Base-by-base conservation (phyloP, 2,888 invertebrate genomes). In the Pharmacophagus antenor region DNA sequence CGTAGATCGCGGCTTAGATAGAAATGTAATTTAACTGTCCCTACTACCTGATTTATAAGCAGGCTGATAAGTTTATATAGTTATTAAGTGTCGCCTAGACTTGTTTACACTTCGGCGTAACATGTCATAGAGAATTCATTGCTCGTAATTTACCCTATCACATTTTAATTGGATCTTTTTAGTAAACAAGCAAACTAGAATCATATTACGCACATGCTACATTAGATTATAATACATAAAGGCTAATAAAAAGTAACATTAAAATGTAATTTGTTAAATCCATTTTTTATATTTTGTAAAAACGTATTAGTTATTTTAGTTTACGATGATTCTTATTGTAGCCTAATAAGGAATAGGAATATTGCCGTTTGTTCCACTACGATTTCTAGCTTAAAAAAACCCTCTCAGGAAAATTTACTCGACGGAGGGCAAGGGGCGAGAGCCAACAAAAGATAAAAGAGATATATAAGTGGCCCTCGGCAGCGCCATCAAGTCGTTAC, bases 401-500 rank as follows among this genome's bases (percentile, higher is more conserved):
- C 73, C 76, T 74, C 77, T 75, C 63, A 66, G 69, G 73, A 82
- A 80, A 76, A 81, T 80, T 74, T 72, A 83, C 79, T 80, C 79
- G 74, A 57, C 71, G 63, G 76, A 83, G 85, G 86, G 84, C 82
- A 78, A 80, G 80, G 84, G 87, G 79, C 79, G 77, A 81, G 78
- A 79, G 81, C 81, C 76, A 81, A 83, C 84, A 84, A 86, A 84
- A 89, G 88, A 90, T 90, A 89, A 89, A 89, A 87, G 87, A 84
- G 87, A 90, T 88, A 88, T 89, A 88, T 88, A 88, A 90, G 89
- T 89, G 85, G 88, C 88, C 88, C 88, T 87, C 84, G 80, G 84
- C 85, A 84, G 81, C 79, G 82, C 88, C 87, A 90, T 89, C 88
- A 88, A 88, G 89, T 90, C 91, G 89, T 91, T 91, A 91, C 86